A percentile compares a stretch with the other conserved stretches of the same genome.
These are phyloP conservation scores for Hydrolagus colliei DNA, from an alignment of 2,797 vertebrate genomes.

Conservation along the genomic window DNA sequence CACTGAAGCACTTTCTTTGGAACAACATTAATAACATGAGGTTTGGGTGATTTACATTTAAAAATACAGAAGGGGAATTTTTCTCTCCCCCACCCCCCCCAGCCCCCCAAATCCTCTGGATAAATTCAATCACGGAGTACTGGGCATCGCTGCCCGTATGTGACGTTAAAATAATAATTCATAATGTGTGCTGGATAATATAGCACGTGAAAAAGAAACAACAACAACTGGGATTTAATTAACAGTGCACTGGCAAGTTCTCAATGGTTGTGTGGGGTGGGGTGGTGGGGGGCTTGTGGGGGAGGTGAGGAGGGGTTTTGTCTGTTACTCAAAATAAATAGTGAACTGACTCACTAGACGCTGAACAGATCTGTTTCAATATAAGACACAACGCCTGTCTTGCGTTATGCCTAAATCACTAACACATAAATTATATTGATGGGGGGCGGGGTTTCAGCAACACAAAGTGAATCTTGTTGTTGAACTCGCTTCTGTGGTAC, in stretches of 20 bases:
- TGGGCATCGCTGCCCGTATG: neutral
- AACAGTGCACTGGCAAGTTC: neutral
- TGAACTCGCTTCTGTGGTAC: neutral
- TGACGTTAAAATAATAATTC: neutral
- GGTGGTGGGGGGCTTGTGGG: too few relatives aligned
- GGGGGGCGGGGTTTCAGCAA: neutral
- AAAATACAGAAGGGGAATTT: constrained; percentile 10
- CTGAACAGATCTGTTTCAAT: neutral
- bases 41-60: constrained; percentile 17
- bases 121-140: neutral
- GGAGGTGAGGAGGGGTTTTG: too few relatives aligned
- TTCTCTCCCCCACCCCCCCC: neutral
- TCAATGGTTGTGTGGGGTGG: too few relatives aligned
- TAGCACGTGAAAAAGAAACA: neutral
- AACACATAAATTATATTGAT: constrained; percentile 8
- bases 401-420: neutral
- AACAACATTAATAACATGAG: constrained; percentile 6
- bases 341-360: neutral
- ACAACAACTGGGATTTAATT: neutral
- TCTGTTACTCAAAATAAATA: too few relatives aligned
- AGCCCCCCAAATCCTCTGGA: neutral
- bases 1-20: neutral
- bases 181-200: neutral
- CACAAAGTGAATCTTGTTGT: neutral
- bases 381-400: neutral